Conservation (phyloP, 2,113 vertebrate genomes). For the Pithys albifrons region DNA sequence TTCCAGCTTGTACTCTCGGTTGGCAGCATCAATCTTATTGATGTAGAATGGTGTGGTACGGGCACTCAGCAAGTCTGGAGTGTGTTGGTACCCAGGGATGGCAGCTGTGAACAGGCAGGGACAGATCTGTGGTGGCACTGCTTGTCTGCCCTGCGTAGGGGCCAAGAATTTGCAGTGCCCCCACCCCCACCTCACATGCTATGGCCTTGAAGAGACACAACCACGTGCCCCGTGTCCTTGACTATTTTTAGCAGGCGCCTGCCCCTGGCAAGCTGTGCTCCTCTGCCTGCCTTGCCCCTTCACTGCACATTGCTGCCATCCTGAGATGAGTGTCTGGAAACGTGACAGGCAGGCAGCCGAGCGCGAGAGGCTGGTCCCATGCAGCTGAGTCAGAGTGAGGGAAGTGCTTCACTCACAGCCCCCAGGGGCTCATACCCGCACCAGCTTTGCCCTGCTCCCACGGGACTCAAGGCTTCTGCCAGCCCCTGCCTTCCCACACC, state of each 20-base stretch:
- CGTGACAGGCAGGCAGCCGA: slow-evolving; percentile 54
- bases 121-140: slow-evolving; percentile 22
- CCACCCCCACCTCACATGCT: slow-evolving; percentile 64
- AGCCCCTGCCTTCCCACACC: background rate
- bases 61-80: slow-evolving; percentile 77
- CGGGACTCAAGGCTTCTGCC: background rate
- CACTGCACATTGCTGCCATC: slow-evolving; percentile 68
- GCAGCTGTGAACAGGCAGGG: slow-evolving; percentile 78
- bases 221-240: slow-evolving; percentile 62
- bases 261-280: slow-evolving; percentile 64
- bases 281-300: slow-evolving; percentile 67
- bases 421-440: background rate
- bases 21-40: slow-evolving; percentile 82
- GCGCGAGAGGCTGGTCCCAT: slow-evolving; percentile 32
- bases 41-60: slow-evolving; percentile 91
- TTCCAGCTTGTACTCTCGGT: slow-evolving; percentile 90
- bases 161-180: slow-evolving; percentile 52
- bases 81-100: slow-evolving; percentile 93
- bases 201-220: slow-evolving; percentile 57
- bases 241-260: slow-evolving; percentile 68
- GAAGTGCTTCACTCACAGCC: background rate
- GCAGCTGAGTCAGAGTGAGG: slow-evolving; percentile 51
- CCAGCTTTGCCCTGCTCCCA: background rate
- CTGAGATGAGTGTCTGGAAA: slow-evolving; percentile 65
- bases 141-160: slow-evolving; percentile 25